These are phyloP conservation scores for Hymenopus coronatus DNA, from an alignment of 2,888 invertebrate species.

Conservation along the genomic window DNA sequence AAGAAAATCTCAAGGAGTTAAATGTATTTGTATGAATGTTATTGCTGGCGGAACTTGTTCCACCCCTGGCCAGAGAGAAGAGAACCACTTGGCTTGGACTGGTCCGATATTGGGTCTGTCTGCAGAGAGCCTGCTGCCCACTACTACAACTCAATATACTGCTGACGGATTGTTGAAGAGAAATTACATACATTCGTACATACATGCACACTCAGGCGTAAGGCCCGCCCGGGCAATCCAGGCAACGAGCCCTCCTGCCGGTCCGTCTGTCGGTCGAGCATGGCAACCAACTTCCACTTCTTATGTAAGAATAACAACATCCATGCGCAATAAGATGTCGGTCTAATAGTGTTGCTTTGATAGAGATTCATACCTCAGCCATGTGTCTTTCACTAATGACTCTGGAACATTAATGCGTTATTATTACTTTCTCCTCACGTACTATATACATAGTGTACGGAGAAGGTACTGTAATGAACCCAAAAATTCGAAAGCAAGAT, in stretches of 20 bases:
- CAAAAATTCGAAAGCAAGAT: too few species aligned
- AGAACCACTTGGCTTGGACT: slow-evolving; percentile 7
- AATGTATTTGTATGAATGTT: too few species aligned
- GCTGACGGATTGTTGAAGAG: neutral
- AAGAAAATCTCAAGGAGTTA: too few species aligned
- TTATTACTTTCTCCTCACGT: too few species aligned
- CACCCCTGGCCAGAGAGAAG: neutral
- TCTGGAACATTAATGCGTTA: too few species aligned
- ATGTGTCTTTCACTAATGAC: too few species aligned
- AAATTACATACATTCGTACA: neutral
- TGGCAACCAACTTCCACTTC: neutral
- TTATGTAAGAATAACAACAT: neutral
- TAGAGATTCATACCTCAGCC: too few species aligned
- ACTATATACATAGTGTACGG: too few species aligned
- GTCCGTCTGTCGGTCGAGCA: neutral
- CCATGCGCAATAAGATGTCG: too few species aligned
- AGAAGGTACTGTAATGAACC: too few species aligned
- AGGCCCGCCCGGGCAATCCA: neutral
- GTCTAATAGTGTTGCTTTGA: too few species aligned
- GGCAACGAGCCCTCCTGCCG: too few species aligned
- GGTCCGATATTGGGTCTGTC: slow-evolving; percentile 18
- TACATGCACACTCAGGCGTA: neutral
- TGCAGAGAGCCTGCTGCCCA: neutral
- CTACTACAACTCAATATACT: slow-evolving; percentile 11
- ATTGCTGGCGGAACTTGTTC: neutral